Percentiles rank a stretch among this genome's conserved stretches.
These are phyloP conservation scores for Discoglossus pictus DNA, from an alignment of 2,797 vertebrate genomes.

Conservation along the genomic window DNA sequence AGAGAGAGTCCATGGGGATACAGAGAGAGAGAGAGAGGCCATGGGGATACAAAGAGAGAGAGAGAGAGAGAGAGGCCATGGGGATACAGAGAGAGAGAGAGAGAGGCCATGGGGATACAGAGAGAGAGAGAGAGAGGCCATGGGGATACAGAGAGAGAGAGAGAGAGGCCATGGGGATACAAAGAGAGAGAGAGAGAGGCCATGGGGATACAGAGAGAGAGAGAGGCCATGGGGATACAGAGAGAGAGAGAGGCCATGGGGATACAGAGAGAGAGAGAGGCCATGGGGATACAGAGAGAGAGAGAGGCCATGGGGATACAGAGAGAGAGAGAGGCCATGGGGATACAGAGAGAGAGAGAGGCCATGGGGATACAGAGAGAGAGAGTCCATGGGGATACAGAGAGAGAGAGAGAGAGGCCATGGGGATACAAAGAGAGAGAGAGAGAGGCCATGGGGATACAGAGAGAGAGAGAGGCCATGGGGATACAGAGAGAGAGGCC, in stretches of 20 bases:
- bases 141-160: not conserved
- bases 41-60: no score
- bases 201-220: no score
- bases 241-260: not conserved
- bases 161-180: not conserved
- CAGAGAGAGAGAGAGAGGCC: no score
- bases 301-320: not conserved
- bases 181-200: not conserved
- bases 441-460: no score
- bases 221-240: not conserved
- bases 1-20: no score
- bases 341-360: not conserved
- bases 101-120: not conserved
- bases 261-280: no score
- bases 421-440: no score
- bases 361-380: not conserved
- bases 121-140: not conserved
- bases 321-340: not conserved
- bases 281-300: not conserved
- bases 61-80: no score
- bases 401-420: no score
- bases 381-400: no score
- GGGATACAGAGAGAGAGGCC: conserved; percentile 34
- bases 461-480: no score
- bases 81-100: not conserved